A percentile compares a stretch with the other conserved stretches of the same genome.
Conservation (phyloP, 2,113 vertebrate genomes). For the Nycticryphes semicollaris region DNA sequence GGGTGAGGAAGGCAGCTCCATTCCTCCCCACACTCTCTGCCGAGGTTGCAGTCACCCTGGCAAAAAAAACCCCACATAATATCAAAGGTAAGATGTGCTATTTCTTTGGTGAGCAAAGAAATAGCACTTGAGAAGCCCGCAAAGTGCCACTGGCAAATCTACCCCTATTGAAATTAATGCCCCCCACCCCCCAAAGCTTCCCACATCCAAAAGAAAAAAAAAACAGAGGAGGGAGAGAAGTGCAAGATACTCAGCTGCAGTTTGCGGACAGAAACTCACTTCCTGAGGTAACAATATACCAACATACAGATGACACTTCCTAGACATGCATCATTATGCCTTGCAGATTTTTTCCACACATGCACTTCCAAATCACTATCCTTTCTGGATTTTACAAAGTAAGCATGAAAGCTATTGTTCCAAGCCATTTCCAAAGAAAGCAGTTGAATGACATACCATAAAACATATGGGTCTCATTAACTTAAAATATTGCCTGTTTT, state of each 20-base stretch:
- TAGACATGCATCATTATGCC: not conserved
- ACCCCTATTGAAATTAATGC: not conserved
- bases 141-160: not conserved
- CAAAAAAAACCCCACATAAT: not conserved
- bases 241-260: accelerated
- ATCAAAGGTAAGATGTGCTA: not conserved
- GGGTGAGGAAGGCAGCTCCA: not conserved
- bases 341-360: not conserved
- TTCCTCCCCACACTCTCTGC: not conserved
- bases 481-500: constrained; percentile 57
- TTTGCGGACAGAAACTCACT: not conserved
- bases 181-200: not conserved
- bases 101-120: not conserved
- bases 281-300: not conserved
- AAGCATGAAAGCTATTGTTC: constrained; percentile 61
- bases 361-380: not conserved
- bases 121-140: not conserved
- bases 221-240: not conserved
- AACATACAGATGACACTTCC: not conserved
- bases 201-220: not conserved
- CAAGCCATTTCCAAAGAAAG: constrained; percentile 66
- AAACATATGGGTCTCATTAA: constrained; percentile 64
- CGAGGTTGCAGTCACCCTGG: not conserved
- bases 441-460: constrained; percentile 45
- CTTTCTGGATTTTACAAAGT: constrained; percentile 43